phyloP scores from a whole-genome alignment of 2,888 invertebrate genomes.

The Antheraea yamamai region DNA sequence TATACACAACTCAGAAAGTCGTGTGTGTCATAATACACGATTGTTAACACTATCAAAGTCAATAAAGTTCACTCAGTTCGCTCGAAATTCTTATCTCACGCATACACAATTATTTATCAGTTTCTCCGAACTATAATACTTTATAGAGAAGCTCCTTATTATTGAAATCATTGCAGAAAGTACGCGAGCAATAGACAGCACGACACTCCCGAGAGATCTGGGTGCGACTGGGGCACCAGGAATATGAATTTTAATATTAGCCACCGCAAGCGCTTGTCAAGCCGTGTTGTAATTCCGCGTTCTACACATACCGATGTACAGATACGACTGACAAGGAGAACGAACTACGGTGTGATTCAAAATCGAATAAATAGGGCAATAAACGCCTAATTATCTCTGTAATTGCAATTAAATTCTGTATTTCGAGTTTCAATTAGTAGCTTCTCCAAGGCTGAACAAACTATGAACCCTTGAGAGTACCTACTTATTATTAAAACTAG shows the following conservation, averaged over 20 bases:
- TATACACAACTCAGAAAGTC: constrained; percentile 25
- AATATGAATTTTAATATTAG: constrained; percentile 80
- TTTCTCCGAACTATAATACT: constrained; percentile 54
- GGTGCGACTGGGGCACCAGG: constrained; percentile 75
- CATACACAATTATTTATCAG: constrained; percentile 71
- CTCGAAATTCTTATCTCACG: constrained; percentile 62
- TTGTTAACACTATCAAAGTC: constrained; percentile 41
- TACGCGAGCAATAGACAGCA: constrained; percentile 39
- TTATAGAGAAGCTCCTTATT: constrained; percentile 57
- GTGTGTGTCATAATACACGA: constrained; percentile 43
- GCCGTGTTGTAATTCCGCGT: constrained; percentile 44
- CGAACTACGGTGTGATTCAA: constrained; percentile 26
- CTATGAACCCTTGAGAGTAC: constrained; percentile 12
- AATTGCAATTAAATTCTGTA: constrained; percentile 46
- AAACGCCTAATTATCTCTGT: constrained; percentile 47
- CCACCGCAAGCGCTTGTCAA: constrained; percentile 64
- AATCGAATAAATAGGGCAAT: constrained; percentile 40
- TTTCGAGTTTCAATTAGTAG: constrained; percentile 46
- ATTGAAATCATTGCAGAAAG: constrained; percentile 63
- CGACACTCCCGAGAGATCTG: constrained; percentile 66
- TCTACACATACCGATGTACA: constrained; percentile 26
- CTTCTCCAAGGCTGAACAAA: constrained; percentile 45
- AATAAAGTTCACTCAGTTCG: constrained; percentile 47
- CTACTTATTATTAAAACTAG: not conserved
- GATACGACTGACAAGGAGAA: constrained; percentile 26